A percentile compares a stretch with the other conserved stretches of the same genome.
Conservation (phyloP, 1,140 invertebrate genomes). For the Megalopta genalis region DNA sequence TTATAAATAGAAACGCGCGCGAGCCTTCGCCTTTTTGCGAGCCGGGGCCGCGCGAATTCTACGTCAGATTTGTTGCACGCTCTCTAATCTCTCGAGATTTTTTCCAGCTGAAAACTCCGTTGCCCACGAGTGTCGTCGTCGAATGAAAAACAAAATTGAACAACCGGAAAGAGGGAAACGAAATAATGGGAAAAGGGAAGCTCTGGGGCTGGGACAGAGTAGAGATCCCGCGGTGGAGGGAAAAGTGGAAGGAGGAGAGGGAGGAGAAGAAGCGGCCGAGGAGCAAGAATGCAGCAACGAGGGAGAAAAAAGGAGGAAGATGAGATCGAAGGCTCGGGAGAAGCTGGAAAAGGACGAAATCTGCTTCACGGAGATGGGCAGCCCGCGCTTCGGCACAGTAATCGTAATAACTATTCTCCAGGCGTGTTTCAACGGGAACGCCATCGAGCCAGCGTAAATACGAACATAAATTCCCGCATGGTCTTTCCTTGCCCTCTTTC, state of each 20-base stretch:
- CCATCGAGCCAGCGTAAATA: constrained; percentile 68
- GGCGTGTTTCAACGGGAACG: constrained; percentile 31
- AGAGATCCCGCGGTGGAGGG: neutral
- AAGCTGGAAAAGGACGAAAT: constrained; percentile 31
- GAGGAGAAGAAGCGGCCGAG: neutral
- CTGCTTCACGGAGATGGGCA: constrained; percentile 34
- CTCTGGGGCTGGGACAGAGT: neutral
- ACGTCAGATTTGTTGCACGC: constrained; percentile 9
- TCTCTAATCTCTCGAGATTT: constrained; percentile 10
- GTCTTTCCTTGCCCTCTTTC: constrained; percentile 27
- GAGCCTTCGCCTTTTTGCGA: neutral
- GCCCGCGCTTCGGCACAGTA: constrained; percentile 45
- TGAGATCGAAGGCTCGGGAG: neutral
- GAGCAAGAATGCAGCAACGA: neutral
- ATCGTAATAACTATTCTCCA: constrained; percentile 71
- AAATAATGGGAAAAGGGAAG: neutral
- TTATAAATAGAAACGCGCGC: neutral
- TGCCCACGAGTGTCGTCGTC: neutral
- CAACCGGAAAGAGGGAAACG: neutral
- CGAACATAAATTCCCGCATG: constrained; percentile 70
- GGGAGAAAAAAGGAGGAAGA: neutral
- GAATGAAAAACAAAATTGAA: constrained; percentile 29
- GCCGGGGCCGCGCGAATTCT: constrained; percentile 3
- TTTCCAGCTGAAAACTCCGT: neutral
- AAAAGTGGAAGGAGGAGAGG: neutral